Conservation (phyloP, 2,113 vertebrate genomes). For the Triplophysa siluroides region DNA sequence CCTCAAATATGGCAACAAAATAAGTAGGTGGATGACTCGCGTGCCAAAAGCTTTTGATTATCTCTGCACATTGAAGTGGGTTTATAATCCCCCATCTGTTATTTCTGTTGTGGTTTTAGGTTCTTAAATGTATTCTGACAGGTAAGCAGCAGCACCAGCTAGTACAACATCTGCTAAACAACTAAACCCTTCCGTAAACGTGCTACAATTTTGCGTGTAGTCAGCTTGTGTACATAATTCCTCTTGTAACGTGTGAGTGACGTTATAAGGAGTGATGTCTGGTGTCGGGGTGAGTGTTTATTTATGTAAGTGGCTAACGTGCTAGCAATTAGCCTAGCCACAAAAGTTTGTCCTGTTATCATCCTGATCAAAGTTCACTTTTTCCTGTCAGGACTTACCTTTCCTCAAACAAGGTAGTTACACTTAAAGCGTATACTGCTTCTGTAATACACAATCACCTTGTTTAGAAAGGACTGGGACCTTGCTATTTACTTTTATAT, state of each 20-base stretch:
- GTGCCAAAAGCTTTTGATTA: background rate
- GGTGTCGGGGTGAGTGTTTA: constrained; percentile 1
- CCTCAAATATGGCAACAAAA: background rate
- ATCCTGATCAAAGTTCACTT: constrained; percentile 53
- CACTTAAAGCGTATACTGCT: constrained; percentile 62
- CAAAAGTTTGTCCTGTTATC: constrained; percentile 45
- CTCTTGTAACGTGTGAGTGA: constrained; percentile 3
- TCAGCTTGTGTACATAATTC: background rate
- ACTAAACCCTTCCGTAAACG: background rate
- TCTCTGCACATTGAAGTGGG: background rate
- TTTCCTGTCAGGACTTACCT: constrained; percentile 71
- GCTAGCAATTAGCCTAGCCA: constrained; percentile 34
- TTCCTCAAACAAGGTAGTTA: constrained; percentile 65
- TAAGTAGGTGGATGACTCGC: too few species aligned
- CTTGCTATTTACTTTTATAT: constrained; percentile 71
- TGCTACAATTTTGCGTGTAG: background rate
- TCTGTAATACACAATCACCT: constrained; percentile 58
- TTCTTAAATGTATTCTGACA: background rate
- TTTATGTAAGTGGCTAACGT: constrained; percentile 20
- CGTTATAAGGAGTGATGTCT: background rate
- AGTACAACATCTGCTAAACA: constrained; percentile 10
- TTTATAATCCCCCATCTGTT: background rate
- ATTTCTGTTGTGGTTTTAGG: background rate
- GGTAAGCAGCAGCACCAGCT: constrained; percentile 21
- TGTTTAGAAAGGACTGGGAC: constrained; percentile 57